Conservation (phyloP, 2,888 invertebrate species). For the Eremobia ochroleuca region DNA sequence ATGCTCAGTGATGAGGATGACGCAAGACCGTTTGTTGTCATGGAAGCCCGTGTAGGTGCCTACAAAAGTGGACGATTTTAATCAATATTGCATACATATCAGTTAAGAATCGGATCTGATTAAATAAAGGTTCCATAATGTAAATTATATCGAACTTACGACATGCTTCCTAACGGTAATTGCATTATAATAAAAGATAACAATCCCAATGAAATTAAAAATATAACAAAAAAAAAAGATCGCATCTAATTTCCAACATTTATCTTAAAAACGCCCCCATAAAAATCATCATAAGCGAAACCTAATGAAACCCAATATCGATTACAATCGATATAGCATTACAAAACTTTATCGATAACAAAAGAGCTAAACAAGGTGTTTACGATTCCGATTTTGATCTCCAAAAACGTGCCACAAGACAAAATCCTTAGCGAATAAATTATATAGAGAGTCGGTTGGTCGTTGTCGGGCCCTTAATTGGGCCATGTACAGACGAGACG, state of each 20-base stretch:
- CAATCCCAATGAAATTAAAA: slow-evolving; percentile 26
- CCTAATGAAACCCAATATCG: slow-evolving; percentile 66
- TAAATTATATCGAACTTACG: slow-evolving; percentile 18
- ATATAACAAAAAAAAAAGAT: slow-evolving; percentile 31
- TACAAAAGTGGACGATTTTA: background rate
- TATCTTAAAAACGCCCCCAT: slow-evolving; percentile 45
- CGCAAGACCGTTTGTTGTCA: background rate
- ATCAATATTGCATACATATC: background rate
- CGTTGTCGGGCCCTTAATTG: slow-evolving; percentile 85
- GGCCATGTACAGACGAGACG: slow-evolving; percentile 85
- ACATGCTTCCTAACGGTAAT: background rate
- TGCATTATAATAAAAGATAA: slow-evolving; percentile 23
- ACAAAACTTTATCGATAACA: slow-evolving; percentile 78
- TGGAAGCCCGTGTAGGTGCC: background rate
- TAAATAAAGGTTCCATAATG: slow-evolving; percentile 1
- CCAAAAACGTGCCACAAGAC: slow-evolving; percentile 83
- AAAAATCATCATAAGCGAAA: slow-evolving; percentile 63
- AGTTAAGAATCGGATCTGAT: slow-evolving; percentile 16
- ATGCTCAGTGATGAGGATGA: background rate
- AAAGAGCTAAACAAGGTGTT: slow-evolving; percentile 89
- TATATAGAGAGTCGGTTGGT: slow-evolving; percentile 81
- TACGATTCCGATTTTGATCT: slow-evolving; percentile 88
- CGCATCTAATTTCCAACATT: slow-evolving; percentile 38
- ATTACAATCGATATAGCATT: slow-evolving; percentile 76
- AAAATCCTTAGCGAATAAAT: slow-evolving; percentile 88